phyloP scores from a whole-genome alignment of 1,140 invertebrate genomes.

The Andricus grossulariae region DNA sequence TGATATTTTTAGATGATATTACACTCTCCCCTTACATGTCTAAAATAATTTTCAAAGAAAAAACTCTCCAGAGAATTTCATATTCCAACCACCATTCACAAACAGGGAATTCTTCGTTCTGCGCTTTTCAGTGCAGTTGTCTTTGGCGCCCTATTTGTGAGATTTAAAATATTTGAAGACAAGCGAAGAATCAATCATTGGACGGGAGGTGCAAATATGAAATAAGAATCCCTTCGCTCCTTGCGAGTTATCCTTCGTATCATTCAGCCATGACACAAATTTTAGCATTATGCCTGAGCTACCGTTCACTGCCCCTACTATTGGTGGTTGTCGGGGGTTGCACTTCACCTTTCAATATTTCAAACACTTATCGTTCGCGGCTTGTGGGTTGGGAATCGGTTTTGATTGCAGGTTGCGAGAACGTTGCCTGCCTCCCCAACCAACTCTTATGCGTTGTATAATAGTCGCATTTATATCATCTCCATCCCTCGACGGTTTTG shows the following conservation, averaged over 20 bases:
- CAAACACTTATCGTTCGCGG: conserved; percentile 73
- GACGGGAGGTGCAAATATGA: not conserved
- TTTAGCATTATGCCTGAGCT: conserved; percentile 64
- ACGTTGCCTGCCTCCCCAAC: conserved; percentile 28
- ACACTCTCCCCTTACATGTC: not conserved
- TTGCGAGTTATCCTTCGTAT: conserved; percentile 34
- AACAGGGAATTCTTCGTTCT: not conserved
- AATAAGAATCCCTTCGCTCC: conserved; percentile 33
- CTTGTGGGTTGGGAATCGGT: conserved; percentile 37
- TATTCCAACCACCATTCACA: not conserved
- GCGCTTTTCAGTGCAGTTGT: not conserved
- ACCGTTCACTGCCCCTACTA: conserved; percentile 44
- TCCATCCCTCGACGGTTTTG: conserved; percentile 63
- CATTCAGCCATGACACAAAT: conserved; percentile 65
- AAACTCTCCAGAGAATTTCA: not conserved
- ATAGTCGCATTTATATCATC: conserved; percentile 74
- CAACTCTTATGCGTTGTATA: conserved; percentile 59
- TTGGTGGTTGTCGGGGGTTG: conserved; percentile 56
- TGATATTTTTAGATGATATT: conserved; percentile 2
- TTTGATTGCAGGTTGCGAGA: conserved; percentile 43
- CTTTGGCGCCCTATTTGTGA: not conserved
- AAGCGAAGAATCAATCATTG: not conserved
- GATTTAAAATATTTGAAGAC: conserved; percentile 11
- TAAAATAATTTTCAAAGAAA: conserved; percentile 7
- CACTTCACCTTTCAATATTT: conserved; percentile 75